Evolutionary conservation across 2,888 invertebrate species (phyloP).

Genomic region (Oscheius myriophilus): DNA sequence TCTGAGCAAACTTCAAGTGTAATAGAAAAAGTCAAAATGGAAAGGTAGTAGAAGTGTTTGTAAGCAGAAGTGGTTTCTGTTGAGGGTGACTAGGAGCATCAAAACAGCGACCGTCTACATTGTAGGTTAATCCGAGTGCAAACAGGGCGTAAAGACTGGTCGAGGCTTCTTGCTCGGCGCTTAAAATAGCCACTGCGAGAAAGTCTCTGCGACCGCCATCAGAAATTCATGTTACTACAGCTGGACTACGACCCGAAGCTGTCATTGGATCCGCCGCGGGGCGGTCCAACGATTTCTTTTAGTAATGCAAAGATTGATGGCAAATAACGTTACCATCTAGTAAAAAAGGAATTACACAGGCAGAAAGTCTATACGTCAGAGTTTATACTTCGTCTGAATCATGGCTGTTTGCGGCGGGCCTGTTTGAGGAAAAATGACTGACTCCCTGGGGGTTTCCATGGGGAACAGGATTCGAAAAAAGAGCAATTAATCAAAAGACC

Average conservation of each 20-base stretch:
- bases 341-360: too few species aligned
- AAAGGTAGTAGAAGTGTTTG: too few species aligned
- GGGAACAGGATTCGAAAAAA: too few species aligned
- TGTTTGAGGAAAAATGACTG: too few species aligned
- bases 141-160: conserved; percentile 20
- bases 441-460: too few species aligned
- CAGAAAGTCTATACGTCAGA: too few species aligned
- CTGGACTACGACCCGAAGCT: neutral
- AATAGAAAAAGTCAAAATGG: too few species aligned
- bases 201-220: neutral
- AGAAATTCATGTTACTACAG: conserved; percentile 27
- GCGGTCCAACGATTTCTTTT: neutral
- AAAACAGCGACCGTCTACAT: conserved; percentile 3
- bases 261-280: conserved; percentile 17
- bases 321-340: conserved; percentile 16
- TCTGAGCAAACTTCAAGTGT: too few species aligned
- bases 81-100: too few species aligned
- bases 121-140: conserved; percentile 24
- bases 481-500: too few species aligned
- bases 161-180: conserved; percentile 20
- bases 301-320: conserved; percentile 7
- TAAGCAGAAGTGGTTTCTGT: conserved; percentile 6
- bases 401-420: too few species aligned
- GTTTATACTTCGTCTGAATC: too few species aligned
- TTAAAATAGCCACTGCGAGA: conserved; percentile 11